Evolutionary conservation across 2,888 invertebrate species (phyloP), one percentile per base, ranked within the genome.

Genomic region (Druceiella hillmani): DNA sequence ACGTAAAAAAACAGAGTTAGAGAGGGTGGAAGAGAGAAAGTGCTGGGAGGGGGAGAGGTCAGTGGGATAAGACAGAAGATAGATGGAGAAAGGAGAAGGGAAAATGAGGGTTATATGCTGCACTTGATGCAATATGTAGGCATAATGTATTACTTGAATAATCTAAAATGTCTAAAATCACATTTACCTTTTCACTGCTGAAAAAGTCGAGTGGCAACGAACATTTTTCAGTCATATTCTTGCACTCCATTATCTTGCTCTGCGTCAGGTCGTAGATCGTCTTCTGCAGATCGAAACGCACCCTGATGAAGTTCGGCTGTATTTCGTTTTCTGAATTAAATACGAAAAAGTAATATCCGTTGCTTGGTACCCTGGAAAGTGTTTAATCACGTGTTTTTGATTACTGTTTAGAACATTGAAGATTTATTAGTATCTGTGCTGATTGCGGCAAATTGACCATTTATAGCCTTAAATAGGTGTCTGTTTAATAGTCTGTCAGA

Each of bases 261-360:
- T 73, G 61, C 0, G 78, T 76, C 2, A 81, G 72, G 54, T 87
- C 77, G 57, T 86, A 87, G 4, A 78, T 66, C 0, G 79, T 79
- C 62, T 84, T 83, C 53, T 82, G 75, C 1, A 87, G 66, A 34
- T 81, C 75, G 55, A 87, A 83, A 31, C 75, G 72, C 1, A 84
- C 80, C 12, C 79, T 66, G 17, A 87, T 73, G 56, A 77, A 83
- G 61, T 85, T 86, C 4, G 73, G 66, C 55, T 83, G 79, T 2
- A 82, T 74, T 52, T 87, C 87, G 55, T 87, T 87, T 56, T 87
- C 86, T 4, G 86, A 86, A 57, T 81, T 84, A 64, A 87, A 87
- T 1, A 87, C 81, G 64, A 87, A 86, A 65, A 87, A 87, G 53
- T 87, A 87, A 58, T 86, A 87, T 4, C 86, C 87, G 50, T 85